These are phyloP conservation scores for Oryzias curvinotus DNA, from an alignment of 2,113 vertebrate genomes.

Conservation along the genomic window DNA sequence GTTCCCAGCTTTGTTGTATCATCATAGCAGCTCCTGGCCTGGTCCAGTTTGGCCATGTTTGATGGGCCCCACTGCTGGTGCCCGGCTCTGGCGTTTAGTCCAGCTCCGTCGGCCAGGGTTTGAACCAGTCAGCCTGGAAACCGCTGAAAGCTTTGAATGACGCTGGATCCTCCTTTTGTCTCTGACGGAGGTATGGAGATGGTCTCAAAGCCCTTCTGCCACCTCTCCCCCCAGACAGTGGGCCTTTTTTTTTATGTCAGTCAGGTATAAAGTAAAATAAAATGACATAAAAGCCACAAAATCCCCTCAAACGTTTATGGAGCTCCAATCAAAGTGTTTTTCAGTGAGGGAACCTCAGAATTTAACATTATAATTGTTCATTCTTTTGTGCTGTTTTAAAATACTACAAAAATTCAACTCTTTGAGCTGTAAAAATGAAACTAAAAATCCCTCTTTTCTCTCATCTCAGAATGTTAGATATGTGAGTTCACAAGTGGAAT, in stretches of 20 bases:
- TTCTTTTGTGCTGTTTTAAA: too few relatives aligned
- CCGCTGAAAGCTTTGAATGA: constrained; percentile 68
- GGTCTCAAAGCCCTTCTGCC: constrained; percentile 52
- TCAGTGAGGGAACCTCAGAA: background rate
- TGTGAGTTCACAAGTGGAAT: too few relatives aligned
- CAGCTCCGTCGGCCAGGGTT: constrained; percentile 67
- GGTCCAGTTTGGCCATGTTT: constrained; percentile 67
- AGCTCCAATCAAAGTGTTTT: constrained; percentile 1
- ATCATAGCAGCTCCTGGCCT: constrained; percentile 42
- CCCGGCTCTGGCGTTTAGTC: constrained; percentile 70
- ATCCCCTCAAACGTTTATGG: constrained; percentile 19
- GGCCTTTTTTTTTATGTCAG: constrained; percentile 47
- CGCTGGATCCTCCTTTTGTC: constrained; percentile 67
- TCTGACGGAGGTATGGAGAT: constrained; percentile 43
- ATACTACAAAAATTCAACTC: too few relatives aligned
- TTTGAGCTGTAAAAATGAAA: too few relatives aligned
- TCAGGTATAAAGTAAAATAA: constrained; percentile 63
- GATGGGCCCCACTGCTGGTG: constrained; percentile 53
- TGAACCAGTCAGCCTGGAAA: constrained; percentile 69
- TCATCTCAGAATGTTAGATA: too few relatives aligned
- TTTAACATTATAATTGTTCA: too few relatives aligned
- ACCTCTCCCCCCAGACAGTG: constrained; percentile 37
- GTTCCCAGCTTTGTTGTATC: constrained; percentile 49
- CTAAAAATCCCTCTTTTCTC: too few relatives aligned
- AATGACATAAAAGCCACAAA: constrained; percentile 30